A percentile compares a stretch with the other conserved stretches of the same genome.
Conservation (phyloP, 2,797 vertebrate genomes). For the Cyprinodon diabolis region DNA sequence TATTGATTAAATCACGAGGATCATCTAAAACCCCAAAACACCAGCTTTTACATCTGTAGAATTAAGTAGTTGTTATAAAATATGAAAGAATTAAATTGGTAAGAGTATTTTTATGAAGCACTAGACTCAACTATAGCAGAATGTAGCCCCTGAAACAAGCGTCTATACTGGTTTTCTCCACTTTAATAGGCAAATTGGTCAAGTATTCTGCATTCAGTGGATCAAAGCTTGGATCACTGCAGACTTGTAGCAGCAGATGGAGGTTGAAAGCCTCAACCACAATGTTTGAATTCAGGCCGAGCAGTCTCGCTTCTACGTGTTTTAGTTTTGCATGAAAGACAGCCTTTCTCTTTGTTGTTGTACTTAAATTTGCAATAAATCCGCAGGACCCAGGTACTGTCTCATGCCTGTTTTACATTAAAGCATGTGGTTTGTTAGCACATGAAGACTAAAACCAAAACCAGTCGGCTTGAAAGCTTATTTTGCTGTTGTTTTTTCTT, state of each 20-base stretch:
- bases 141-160: background rate
- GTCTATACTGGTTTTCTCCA: background rate
- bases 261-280: background rate
- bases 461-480: background rate
- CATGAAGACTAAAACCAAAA: background rate
- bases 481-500: background rate
- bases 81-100: background rate
- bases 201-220: background rate
- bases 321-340: constrained; percentile 28
- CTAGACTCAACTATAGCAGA: too few species aligned
- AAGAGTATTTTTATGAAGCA: too few species aligned
- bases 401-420: background rate
- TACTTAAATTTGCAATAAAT: constrained; percentile 4
- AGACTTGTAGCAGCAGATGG: background rate
- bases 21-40: background rate
- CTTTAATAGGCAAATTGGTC: too few species aligned
- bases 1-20: background rate
- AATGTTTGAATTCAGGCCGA: background rate
- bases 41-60: background rate
- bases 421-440: background rate
- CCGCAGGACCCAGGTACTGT: background rate
- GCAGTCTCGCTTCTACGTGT: background rate
- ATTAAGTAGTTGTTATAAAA: background rate
- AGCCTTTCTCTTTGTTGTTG: background rate
- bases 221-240: background rate